Evolutionary conservation across 1,140 invertebrate species (phyloP).

Genomic region (Drosophila ambigua): DNA sequence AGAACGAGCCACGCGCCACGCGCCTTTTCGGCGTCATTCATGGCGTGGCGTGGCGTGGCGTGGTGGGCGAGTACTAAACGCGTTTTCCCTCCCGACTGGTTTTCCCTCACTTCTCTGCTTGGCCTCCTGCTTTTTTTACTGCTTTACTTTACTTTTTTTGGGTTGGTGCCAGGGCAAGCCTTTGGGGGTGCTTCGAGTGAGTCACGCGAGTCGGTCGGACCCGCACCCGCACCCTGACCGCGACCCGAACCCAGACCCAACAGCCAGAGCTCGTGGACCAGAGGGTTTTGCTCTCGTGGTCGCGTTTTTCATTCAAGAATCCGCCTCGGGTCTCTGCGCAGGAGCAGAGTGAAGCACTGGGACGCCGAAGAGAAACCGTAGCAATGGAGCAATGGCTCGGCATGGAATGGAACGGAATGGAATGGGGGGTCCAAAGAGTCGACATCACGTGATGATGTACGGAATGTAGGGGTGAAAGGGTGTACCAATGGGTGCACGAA

Average conservation of each 20-base stretch:
- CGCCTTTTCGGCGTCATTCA: constrained; percentile 80
- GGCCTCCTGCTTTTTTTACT: constrained; percentile 9
- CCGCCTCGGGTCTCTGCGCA: constrained; percentile 49
- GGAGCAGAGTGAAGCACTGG: constrained; percentile 29
- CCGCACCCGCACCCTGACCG: neutral
- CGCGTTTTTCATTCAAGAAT: constrained; percentile 74
- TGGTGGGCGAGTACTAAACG: constrained; percentile 65
- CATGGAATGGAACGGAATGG: neutral
- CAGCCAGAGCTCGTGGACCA: constrained; percentile 8
- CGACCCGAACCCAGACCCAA: neutral
- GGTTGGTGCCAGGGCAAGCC: neutral
- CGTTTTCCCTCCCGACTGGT: constrained; percentile 28
- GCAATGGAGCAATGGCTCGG: constrained; percentile 15
- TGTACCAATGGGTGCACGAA: too few relatives aligned
- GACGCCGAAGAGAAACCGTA: constrained; percentile 66
- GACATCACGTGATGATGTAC: constrained; percentile 63
- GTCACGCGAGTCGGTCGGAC: constrained; percentile 47
- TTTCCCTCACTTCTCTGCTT: constrained; percentile 27
- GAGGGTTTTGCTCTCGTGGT: constrained; percentile 30
- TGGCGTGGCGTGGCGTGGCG: constrained; percentile 76
- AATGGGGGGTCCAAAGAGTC: constrained; percentile 18
- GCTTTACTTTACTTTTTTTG: neutral
- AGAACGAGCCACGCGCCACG: constrained; percentile 35
- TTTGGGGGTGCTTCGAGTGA: constrained; percentile 44
- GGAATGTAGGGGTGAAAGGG: neutral